Evolutionary conservation across 92 coral and sea anemone species (phyloP).

Genomic region (Epizoanthus ramosus): DNA sequence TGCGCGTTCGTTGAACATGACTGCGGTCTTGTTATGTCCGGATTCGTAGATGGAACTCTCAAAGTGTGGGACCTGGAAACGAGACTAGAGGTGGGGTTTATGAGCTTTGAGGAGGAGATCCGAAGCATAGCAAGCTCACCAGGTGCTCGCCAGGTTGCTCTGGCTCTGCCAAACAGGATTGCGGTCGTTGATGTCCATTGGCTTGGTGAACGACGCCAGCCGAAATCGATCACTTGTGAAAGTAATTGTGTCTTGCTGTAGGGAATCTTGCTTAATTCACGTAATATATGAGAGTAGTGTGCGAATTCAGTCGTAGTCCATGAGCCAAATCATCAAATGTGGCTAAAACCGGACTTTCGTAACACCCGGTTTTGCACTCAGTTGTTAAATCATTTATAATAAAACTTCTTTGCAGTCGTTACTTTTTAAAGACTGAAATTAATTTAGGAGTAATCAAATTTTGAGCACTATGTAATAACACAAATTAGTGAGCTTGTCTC

Average conservation of each 20-base stretch:
- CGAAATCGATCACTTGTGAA: not conserved
- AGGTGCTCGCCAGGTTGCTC: conserved; percentile 38
- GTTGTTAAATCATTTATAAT: too few relatives aligned
- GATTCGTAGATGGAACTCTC: conserved; percentile 45
- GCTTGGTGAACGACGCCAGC: conserved; percentile 4
- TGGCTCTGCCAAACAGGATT: conserved; percentile 50
- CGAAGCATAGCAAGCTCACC: conserved; percentile 57
- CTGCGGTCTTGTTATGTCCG: conserved; percentile 32
- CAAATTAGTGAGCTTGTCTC: too few relatives aligned
- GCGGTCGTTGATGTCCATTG: conserved; percentile 49
- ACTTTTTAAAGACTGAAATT: too few relatives aligned
- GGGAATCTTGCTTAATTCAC: too few relatives aligned
- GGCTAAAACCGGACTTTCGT: too few relatives aligned
- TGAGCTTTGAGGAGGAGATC: conserved; percentile 48
- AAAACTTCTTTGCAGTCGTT: too few relatives aligned
- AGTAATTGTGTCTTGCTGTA: conserved; percentile 15
- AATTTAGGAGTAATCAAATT: too few relatives aligned
- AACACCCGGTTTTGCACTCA: too few relatives aligned
- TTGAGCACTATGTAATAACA: too few relatives aligned
- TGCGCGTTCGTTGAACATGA: conserved; percentile 47
- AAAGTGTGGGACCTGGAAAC: conserved; percentile 45
- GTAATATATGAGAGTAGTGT: too few relatives aligned
- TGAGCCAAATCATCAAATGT: too few relatives aligned
- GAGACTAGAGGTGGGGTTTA: conserved; percentile 29
- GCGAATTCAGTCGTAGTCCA: too few relatives aligned